Evolutionary conservation across 2,797 vertebrate genomes (phyloP).

Genomic region (Allobates femoralis): DNA sequence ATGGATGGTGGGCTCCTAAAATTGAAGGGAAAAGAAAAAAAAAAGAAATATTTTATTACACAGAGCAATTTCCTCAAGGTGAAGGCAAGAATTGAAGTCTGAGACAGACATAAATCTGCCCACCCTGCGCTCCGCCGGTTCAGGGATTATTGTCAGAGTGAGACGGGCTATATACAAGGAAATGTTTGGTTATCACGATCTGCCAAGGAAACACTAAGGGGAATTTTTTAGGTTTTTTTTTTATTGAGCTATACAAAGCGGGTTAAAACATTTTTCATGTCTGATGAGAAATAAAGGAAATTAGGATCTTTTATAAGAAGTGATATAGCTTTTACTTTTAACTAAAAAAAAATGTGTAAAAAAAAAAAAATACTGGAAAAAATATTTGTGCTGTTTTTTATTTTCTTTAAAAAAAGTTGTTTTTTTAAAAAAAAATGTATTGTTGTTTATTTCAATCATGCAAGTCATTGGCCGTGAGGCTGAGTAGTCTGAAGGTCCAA

Average conservation of each 20-base stretch:
- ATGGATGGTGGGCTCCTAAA: conserved; percentile 50
- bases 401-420: too few relatives aligned
- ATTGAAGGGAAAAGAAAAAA: conserved; percentile 44
- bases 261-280: conserved; percentile 36
- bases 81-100: conserved; percentile 57
- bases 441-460: too few relatives aligned
- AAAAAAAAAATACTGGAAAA: too few relatives aligned
- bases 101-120: conserved; percentile 61
- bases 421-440: too few relatives aligned
- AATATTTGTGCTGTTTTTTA: too few relatives aligned
- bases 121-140: conserved; percentile 47
- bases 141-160: conserved; percentile 61
- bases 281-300: background rate
- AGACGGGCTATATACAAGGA: conserved; percentile 57
- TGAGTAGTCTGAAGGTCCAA: too few relatives aligned
- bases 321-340: too few relatives aligned
- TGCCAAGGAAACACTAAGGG: conserved; percentile 34
- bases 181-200: conserved; percentile 55
- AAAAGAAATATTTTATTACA: conserved; percentile 58
- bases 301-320: background rate
- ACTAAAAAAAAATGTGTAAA: too few relatives aligned
- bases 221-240: conserved; percentile 32
- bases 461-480: too few relatives aligned
- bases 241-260: background rate
- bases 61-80: conserved; percentile 60